Evolutionary conservation across 2,888 invertebrate species (phyloP).

Genomic region (Athalia rosae): DNA sequence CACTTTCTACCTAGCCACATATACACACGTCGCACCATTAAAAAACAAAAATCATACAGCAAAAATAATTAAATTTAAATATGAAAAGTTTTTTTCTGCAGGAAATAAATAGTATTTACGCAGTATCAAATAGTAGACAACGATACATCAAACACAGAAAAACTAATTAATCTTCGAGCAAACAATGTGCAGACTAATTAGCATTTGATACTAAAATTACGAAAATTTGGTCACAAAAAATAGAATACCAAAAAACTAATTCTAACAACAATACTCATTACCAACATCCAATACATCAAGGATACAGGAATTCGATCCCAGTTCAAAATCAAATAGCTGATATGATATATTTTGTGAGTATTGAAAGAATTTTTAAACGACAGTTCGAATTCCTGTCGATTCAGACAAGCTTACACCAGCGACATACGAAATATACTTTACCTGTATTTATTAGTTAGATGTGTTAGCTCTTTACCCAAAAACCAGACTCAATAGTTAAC

Average conservation of each 20-base stretch:
- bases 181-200: background rate
- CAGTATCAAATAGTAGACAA: no score
- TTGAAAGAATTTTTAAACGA: background rate
- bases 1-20: constrained; percentile 73
- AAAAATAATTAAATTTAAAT: constrained; percentile 49
- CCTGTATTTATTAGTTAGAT: constrained; percentile 39
- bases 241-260: no score
- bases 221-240: no score
- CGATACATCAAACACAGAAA: background rate
- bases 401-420: background rate
- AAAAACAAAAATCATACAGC: constrained; percentile 60
- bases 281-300: no score
- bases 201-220: no score
- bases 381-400: background rate
- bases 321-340: no score
- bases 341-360: no score
- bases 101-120: no score
- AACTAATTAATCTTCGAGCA: background rate
- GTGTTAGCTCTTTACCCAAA: constrained; percentile 29
- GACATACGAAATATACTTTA: constrained; percentile 21
- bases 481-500: constrained; percentile 33
- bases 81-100: background rate
- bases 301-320: no score
- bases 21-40: constrained; percentile 74
- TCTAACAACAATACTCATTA: no score